phyloP scores from a whole-genome alignment of 2,888 invertebrate genomes.

The Liodrosophila aerea region DNA sequence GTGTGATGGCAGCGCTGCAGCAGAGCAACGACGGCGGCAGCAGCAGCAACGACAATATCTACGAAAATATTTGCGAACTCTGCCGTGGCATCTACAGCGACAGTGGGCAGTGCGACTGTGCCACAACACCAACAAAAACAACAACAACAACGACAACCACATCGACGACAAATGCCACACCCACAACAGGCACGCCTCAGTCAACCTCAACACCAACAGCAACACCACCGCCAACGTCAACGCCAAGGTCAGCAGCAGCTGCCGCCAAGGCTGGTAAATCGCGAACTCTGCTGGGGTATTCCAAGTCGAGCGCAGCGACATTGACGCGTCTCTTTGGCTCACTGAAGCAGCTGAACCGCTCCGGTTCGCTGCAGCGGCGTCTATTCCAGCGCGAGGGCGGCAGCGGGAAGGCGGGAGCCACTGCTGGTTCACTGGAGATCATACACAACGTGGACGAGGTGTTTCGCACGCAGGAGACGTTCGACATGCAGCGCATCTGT shows the following conservation, averaged over 20 bases:
- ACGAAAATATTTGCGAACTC: slow-evolving; percentile 81
- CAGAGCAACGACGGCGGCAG: slow-evolving; percentile 11
- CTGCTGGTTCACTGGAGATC: slow-evolving; percentile 71
- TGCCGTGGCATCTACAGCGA: slow-evolving; percentile 78
- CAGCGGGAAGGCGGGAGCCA: not conserved
- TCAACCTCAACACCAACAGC: not conserved
- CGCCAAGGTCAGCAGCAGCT: slow-evolving; percentile 3
- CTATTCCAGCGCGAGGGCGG: slow-evolving; percentile 37
- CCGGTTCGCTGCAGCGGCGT: slow-evolving; percentile 59
- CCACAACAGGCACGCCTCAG: too few relatives aligned
- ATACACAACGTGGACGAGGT: slow-evolving; percentile 81
- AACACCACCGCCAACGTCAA: not conserved
- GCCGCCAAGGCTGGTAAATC: slow-evolving; percentile 39
- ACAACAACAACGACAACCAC: slow-evolving; percentile 2
- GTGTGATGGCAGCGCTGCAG: slow-evolving; percentile 45
- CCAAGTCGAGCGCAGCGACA: slow-evolving; percentile 59
- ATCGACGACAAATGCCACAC: not conserved
- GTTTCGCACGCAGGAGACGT: slow-evolving; percentile 80
- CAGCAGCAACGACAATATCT: slow-evolving; percentile 61
- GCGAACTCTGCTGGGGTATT: slow-evolving; percentile 53
- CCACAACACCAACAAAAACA: slow-evolving; percentile 15
- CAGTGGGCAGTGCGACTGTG: slow-evolving; percentile 69
- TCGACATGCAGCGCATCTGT: slow-evolving; percentile 80
- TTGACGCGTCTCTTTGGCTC: slow-evolving; percentile 74
- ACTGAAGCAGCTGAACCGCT: slow-evolving; percentile 67